Conservation (phyloP, 2,797 vertebrate genomes). For the Psittacula echo region DNA sequence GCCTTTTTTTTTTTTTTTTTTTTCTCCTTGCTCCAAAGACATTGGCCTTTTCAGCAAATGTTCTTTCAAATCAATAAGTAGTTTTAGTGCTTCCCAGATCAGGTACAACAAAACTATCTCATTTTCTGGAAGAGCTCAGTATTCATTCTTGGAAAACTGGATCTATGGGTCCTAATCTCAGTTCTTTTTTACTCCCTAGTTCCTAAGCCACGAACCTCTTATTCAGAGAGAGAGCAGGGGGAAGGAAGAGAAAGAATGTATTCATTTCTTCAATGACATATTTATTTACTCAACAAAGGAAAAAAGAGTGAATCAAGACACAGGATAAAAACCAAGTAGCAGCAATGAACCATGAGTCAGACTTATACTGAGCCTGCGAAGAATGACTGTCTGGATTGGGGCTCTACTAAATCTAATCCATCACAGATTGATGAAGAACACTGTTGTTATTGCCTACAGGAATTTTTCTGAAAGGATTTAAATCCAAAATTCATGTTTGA, state of each 20-base stretch:
- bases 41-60: not conserved
- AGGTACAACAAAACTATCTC: not conserved
- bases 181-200: not conserved
- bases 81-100: not conserved
- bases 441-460: not conserved
- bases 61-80: not conserved
- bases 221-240: not conserved
- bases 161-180: not conserved
- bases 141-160: not conserved
- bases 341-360: constrained; percentile 10
- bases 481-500: not conserved
- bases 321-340: not conserved
- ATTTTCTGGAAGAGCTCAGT: not conserved
- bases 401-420: not conserved
- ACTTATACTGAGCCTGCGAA: not conserved
- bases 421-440: not conserved
- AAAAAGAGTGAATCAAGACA: not conserved
- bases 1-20: too few relatives aligned
- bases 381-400: not conserved
- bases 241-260: not conserved
- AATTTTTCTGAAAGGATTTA: constrained; percentile 6
- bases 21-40: not conserved
- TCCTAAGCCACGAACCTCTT: not conserved
- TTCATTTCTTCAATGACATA: not conserved
- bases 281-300: not conserved